Base-by-base conservation (phyloP, 2,113 vertebrate genomes). In the Ancistrus triradiatus region DNA sequence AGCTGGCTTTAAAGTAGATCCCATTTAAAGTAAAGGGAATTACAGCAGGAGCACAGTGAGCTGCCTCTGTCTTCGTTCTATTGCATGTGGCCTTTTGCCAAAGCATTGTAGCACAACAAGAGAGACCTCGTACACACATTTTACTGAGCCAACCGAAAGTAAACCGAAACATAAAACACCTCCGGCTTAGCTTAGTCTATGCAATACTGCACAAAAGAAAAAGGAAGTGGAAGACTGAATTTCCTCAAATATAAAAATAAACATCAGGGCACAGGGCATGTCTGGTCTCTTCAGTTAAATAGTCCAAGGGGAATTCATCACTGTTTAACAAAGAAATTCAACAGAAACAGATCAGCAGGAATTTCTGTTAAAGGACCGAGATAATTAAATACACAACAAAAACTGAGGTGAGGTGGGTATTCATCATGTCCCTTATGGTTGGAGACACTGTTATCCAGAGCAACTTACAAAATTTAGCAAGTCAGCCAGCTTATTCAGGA, bases 231-330 rank as follows among this genome's bases (percentile, higher is more conserved):
- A 63, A 67, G 10, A 57, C 25, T 25, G 21, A 22, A 33, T 58
- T 67, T 66, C 69, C 53, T 47, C 47, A 52, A 58, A 21, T 4
- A 9, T 27, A 57, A 61, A 61, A 61, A 65, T 43, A 60, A 46
- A 24, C 35, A 37, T 51, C 27, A 25, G 9, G 17, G 13, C 31
- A 49, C 18, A 58, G 28, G 57, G 2, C 47, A 35, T 19, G 49
- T 52, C 61, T 42, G 7, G n/a, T 2, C 40, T 48, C 15, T 31
- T 31, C n/a, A 46, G 33, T 22, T 19, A 46, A 28, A 46, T 17
- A 44, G 11, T 64, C 14, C 6, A 58, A 33, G 25, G 7, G 24
- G 15, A 28, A 27, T 38, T 10, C 25, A 33, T 14, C 33, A 11
- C 5, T 3, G 25, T 43, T 28, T 3, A 15, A 33, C 25, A 13